Conservation (phyloP, 2,113 vertebrate genomes). For the Limanda limanda region DNA sequence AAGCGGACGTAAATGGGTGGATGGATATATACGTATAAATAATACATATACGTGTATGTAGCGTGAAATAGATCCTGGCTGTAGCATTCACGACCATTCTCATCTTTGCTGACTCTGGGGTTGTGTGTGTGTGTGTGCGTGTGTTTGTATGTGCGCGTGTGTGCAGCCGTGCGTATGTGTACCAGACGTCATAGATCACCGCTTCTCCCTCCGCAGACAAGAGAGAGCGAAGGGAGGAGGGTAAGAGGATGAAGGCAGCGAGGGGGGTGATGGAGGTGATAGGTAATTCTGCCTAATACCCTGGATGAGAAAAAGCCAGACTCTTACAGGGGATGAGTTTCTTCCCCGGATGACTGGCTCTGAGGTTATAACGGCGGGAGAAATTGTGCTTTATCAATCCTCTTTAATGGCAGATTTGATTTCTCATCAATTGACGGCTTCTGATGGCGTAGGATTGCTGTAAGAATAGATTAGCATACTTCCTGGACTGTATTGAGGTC, state of each 20-base stretch:
- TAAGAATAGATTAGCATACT: constrained; percentile 66
- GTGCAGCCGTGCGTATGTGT: background rate
- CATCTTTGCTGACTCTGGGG: constrained; percentile 15
- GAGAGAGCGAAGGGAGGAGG: constrained; percentile 1
- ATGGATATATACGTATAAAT: background rate
- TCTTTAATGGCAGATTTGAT: constrained; percentile 50
- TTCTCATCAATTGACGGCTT: constrained; percentile 50
- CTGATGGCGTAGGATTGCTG: constrained; percentile 38
- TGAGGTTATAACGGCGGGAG: constrained; percentile 12
- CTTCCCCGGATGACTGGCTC: constrained; percentile 42
- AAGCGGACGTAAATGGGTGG: background rate
- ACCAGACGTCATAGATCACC: constrained; percentile 54
- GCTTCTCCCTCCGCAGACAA: constrained; percentile 48
- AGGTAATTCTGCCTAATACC: constrained; percentile 55
- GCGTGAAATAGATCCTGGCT: background rate
- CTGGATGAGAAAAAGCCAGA: constrained; percentile 31
- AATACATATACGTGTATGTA: background rate
- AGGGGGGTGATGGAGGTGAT: constrained; percentile 43
- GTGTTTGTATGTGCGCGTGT: background rate
- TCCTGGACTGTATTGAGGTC: constrained; percentile 40
- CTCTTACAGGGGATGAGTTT: constrained; percentile 38
- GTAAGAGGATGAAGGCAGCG: constrained; percentile 49
- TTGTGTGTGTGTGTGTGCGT: constrained; percentile 18
- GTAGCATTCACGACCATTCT: background rate
- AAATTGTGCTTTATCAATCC: constrained; percentile 47